Conservation (phyloP, 2,113 vertebrate genomes). For the Microcebus murinus region DNA sequence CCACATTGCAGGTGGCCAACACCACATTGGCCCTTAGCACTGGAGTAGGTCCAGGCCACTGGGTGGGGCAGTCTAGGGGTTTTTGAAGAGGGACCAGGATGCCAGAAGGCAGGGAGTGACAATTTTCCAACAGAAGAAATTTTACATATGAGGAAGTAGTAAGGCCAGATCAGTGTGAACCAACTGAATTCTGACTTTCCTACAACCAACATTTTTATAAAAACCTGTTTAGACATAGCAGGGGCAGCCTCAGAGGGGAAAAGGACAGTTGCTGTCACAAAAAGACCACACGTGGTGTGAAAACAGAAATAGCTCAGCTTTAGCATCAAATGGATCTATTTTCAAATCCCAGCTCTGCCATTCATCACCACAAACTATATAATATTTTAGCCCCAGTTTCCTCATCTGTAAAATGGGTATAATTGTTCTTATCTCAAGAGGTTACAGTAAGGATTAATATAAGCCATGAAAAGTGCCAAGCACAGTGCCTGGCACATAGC, state of each 20-base stretch:
- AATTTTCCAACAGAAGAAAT: neutral
- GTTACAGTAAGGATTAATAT: neutral
- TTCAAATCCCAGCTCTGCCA: neutral
- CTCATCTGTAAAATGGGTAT: neutral
- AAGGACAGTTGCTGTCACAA: neutral
- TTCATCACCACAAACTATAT: neutral
- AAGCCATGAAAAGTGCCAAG: neutral
- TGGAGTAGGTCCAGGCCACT: neutral
- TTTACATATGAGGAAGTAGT: neutral
- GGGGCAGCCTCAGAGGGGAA: neutral
- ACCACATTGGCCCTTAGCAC: neutral
- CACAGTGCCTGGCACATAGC: neutral
- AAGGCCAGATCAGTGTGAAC: neutral
- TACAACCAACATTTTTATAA: neutral
- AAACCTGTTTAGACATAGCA: neutral
- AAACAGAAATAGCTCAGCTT: neutral
- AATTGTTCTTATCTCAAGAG: neutral
- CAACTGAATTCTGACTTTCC: neutral
- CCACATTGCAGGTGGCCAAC: neutral
- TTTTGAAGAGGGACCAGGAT: neutral
- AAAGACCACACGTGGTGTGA: neutral
- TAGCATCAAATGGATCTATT: neutral
- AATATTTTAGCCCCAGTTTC: neutral
- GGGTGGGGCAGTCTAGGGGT: neutral
- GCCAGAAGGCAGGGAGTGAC: neutral